A percentile compares a stretch with the other conserved stretches of the same genome.
Evolutionary conservation across 2,113 vertebrate species (phyloP).

Genomic region (Psittacara wagleri): DNA sequence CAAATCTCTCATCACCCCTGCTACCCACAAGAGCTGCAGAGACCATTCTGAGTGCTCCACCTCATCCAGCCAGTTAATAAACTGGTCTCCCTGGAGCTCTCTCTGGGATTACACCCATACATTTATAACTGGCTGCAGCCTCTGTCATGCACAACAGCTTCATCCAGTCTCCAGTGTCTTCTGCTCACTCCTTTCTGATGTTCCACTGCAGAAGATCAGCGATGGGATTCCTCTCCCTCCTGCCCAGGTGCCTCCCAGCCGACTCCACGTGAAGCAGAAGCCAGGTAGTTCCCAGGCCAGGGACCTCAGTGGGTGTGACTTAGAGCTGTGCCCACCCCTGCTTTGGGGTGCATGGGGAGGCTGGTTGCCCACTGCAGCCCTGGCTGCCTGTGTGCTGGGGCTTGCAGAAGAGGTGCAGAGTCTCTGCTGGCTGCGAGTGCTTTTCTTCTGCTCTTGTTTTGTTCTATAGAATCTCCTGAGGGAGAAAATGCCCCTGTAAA

Average conservation of each 20-base stretch:
- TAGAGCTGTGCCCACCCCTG: neutral
- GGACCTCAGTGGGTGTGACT: neutral
- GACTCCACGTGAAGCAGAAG: neutral
- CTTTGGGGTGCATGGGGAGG: accelerated
- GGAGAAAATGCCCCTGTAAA: neutral
- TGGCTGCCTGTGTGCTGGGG: neutral
- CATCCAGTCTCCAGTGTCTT: neutral
- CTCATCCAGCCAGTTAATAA: neutral
- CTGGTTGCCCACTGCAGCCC: neutral
- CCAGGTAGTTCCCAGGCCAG: conserved; percentile 1
- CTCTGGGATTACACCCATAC: neutral
- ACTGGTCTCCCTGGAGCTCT: neutral
- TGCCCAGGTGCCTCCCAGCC: conserved; percentile 59
- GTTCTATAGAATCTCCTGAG: conserved; percentile 4
- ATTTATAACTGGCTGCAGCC: neutral
- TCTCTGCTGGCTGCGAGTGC: neutral
- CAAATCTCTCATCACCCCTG: neutral
- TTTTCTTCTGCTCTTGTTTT: neutral
- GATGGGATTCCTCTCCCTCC: conserved; percentile 66
- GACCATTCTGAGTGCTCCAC: neutral
- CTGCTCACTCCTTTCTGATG: neutral
- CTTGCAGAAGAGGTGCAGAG: neutral
- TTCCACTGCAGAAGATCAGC: conserved; percentile 45
- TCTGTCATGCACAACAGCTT: neutral
- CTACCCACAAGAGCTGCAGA: neutral